A percentile compares a stretch with the other conserved stretches of the same genome.
Evolutionary conservation across 2,797 vertebrate species (phyloP).

Genomic region (Myripristis murdjan): DNA sequence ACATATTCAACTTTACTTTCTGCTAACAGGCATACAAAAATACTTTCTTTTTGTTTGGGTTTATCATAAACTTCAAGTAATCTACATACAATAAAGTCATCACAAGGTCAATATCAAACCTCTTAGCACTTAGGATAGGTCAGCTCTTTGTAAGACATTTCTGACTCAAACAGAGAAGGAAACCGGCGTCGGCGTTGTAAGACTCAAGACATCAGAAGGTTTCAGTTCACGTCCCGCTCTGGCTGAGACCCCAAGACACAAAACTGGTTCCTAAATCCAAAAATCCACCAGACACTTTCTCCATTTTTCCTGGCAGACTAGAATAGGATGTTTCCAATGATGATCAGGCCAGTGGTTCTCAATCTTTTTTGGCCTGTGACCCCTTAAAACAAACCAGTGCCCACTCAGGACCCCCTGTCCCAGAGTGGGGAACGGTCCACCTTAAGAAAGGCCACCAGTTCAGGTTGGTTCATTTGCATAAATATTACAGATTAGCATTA

Average conservation of each 20-base stretch:
- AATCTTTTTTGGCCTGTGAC: too few species aligned
- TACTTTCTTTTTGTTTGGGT: conserved; percentile 69
- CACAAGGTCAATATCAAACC: conserved; percentile 33
- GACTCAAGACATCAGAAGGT: conserved; percentile 48
- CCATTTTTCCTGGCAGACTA: too few species aligned
- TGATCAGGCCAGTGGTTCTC: too few species aligned
- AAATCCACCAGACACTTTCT: neutral
- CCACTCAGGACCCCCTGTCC: too few species aligned
- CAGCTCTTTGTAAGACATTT: too few species aligned
- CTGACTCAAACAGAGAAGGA: conserved; percentile 51
- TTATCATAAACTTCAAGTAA: conserved; percentile 71
- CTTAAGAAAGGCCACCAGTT: too few species aligned
- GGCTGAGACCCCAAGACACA: too few species aligned
- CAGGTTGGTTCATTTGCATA: too few species aligned
- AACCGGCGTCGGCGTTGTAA: conserved; percentile 55
- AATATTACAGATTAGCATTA: too few species aligned
- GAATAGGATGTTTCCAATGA: too few species aligned
- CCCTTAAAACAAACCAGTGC: too few species aligned
- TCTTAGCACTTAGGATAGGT: conserved; percentile 38
- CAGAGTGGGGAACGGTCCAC: too few species aligned
- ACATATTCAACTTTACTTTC: conserved; percentile 56
- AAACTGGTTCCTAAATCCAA: conserved; percentile 37
- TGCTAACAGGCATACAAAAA: conserved; percentile 79
- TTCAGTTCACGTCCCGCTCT: neutral
- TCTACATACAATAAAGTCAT: conserved; percentile 51